These are phyloP conservation scores for Penelope pileata DNA, from an alignment of 2,113 vertebrate species.

Conservation along the genomic window DNA sequence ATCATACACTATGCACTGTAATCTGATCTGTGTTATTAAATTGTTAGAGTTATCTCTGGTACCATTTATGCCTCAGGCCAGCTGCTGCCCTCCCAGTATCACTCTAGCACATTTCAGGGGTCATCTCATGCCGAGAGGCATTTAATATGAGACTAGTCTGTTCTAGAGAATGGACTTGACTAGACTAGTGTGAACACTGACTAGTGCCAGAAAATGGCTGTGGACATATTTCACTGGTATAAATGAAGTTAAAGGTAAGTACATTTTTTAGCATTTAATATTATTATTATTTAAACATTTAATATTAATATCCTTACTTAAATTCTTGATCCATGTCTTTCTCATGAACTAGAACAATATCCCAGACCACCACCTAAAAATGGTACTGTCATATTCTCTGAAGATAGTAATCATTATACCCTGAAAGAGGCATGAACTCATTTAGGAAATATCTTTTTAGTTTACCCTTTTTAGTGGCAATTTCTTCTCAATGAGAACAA, in stretches of 20 bases:
- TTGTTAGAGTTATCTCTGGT: not conserved
- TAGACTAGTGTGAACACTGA: not conserved
- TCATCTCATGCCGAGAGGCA: not conserved
- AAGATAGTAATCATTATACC: not conserved
- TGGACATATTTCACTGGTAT: not conserved
- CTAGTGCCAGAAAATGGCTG: not conserved
- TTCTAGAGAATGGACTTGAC: not conserved
- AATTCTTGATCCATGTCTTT: not conserved
- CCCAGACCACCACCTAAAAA: not conserved
- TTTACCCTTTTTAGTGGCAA: not conserved
- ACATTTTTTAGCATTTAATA: not conserved
- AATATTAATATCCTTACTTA: not conserved
- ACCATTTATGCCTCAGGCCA: not conserved
- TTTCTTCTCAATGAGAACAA: not conserved
- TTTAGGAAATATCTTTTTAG: constrained; percentile 4
- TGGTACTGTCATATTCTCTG: not conserved
- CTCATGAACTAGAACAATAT: not conserved
- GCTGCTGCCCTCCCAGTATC: not conserved
- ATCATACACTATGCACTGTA: not conserved
- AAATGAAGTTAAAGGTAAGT: not conserved
- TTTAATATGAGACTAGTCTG: not conserved
- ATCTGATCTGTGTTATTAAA: not conserved
- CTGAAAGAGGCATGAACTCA: not conserved
- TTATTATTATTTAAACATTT: no score
- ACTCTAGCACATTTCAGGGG: not conserved